These are phyloP conservation scores for Nothocercus nigrocapillus DNA, from an alignment of 2,113 vertebrate species.

Conservation along the genomic window DNA sequence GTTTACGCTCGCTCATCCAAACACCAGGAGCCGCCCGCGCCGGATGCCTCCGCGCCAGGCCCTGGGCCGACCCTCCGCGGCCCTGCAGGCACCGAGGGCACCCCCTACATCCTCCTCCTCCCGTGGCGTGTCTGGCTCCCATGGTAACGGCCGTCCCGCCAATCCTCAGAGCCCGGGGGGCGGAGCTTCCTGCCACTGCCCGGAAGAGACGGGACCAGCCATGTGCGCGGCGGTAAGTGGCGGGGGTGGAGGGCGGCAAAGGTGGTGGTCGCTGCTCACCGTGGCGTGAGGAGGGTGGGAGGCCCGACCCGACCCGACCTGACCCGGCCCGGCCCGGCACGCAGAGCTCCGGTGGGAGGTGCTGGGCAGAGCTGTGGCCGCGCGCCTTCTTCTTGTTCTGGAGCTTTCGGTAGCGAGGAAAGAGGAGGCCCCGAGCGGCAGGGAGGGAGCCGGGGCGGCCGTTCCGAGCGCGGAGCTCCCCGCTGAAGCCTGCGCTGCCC, in stretches of 20 bases:
- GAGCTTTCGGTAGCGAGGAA: fast-evolving
- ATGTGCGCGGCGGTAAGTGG: background rate
- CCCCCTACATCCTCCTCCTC: too few species aligned
- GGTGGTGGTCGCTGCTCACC: too few species aligned
- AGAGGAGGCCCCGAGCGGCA: fast-evolving
- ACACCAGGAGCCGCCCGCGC: background rate
- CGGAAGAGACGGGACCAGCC: background rate
- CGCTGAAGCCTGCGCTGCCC: too few species aligned
- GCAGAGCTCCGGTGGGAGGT: background rate
- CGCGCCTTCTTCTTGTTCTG: fast-evolving
- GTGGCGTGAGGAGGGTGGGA: too few species aligned
- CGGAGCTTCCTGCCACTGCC: background rate
- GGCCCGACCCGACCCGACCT: too few species aligned
- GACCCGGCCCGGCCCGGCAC: too few species aligned
- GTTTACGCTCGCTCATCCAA: background rate
- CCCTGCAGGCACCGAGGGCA: too few species aligned
- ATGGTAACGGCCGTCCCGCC: background rate
- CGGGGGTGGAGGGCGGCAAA: fast-evolving
- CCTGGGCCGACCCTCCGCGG: too few species aligned
- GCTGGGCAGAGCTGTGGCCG: background rate
- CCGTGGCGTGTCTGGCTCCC: background rate
- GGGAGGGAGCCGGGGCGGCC: too few species aligned
- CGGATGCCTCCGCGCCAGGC: too few species aligned
- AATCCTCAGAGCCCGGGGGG: background rate
- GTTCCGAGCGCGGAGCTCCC: too few species aligned